Conservation (phyloP, 2,113 vertebrate genomes). For the Xenopus laevis region DNA sequence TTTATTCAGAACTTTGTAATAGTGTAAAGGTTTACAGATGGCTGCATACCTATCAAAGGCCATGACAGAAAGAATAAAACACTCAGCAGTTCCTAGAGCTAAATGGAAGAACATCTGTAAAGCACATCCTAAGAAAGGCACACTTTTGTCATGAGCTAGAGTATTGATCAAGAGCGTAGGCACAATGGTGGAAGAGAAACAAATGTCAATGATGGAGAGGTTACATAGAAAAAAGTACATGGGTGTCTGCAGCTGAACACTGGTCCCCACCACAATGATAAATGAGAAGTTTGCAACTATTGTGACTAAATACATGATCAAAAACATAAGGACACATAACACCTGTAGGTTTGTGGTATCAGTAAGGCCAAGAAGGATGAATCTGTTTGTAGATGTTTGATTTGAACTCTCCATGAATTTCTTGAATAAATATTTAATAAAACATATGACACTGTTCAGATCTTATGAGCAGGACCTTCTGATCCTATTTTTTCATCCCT, state of each 20-base stretch:
- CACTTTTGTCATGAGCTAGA: slow-evolving; percentile 1
- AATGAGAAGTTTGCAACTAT: not conserved
- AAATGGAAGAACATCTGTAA: slow-evolving; percentile 21
- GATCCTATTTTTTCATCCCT: too few species aligned
- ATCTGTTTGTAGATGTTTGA: not conserved
- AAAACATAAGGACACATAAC: not conserved
- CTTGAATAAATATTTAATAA: too few species aligned
- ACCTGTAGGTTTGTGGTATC: not conserved
- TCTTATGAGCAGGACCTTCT: too few species aligned
- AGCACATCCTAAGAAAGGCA: slow-evolving; percentile 12
- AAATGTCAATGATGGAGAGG: slow-evolving; percentile 20
- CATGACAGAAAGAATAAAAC: slow-evolving; percentile 19
- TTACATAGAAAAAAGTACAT: slow-evolving; percentile 33
- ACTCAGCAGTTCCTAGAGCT: slow-evolving; percentile 11
- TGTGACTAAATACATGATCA: slow-evolving; percentile 4
- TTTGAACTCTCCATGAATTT: slow-evolving; percentile 6
- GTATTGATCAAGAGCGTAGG: slow-evolving; percentile 5
- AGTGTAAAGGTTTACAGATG: slow-evolving; percentile 21
- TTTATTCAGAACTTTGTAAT: slow-evolving; percentile 8
- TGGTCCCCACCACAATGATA: slow-evolving; percentile 1
- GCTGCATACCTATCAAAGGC: slow-evolving; percentile 28
- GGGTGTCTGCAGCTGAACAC: not conserved
- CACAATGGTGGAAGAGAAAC: slow-evolving; percentile 20
- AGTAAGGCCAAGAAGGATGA: slow-evolving; percentile 22
- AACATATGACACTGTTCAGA: too few species aligned